phyloP scores from a whole-genome alignment of 2,113 vertebrate species.

The Sinocyclocheilus maitianheensis region DNA sequence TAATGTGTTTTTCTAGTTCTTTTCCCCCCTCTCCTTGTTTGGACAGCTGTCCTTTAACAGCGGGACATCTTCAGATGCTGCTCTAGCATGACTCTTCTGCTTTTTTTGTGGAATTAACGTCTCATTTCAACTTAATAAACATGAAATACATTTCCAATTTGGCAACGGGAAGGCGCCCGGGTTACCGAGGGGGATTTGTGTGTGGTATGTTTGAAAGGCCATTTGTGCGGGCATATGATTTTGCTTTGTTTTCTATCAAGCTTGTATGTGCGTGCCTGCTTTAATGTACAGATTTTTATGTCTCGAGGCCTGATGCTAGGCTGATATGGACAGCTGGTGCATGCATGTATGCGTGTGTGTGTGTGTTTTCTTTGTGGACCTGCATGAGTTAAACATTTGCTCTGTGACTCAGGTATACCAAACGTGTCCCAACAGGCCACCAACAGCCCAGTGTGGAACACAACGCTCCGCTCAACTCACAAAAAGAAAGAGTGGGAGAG shows the following conservation, averaged over 20 bases:
- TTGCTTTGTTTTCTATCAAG: slow-evolving; percentile 34
- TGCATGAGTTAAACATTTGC: slow-evolving; percentile 71
- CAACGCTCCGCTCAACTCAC: slow-evolving; percentile 55
- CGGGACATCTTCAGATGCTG: slow-evolving; percentile 68
- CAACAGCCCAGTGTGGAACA: slow-evolving; percentile 58
- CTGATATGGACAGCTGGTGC: slow-evolving; percentile 43
- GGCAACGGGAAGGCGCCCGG: slow-evolving; percentile 45
- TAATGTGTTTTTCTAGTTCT: slow-evolving; percentile 78
- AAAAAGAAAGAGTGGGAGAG: slow-evolving; percentile 48
- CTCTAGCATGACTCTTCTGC: slow-evolving; percentile 65
- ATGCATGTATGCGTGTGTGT: slow-evolving; percentile 27
- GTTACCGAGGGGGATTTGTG: slow-evolving; percentile 35
- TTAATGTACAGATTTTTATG: slow-evolving; percentile 21
- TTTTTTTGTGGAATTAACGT: slow-evolving; percentile 70
- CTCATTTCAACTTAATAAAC: slow-evolving; percentile 74
- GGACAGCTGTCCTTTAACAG: slow-evolving; percentile 78
- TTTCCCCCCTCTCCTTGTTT: slow-evolving; percentile 71
- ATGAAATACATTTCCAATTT: slow-evolving; percentile 64
- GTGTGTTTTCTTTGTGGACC: slow-evolving; percentile 35
- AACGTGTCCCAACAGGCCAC: slow-evolving; percentile 75
- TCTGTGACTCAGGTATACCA: slow-evolving; percentile 70
- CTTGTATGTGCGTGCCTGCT: slow-evolving; percentile 28
- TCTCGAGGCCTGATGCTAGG: slow-evolving; percentile 24
- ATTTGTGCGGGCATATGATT: slow-evolving; percentile 23
- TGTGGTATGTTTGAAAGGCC: slow-evolving; percentile 38